Conservation (phyloP, 2,888 invertebrate genomes). For the Tiliacea aurago region DNA sequence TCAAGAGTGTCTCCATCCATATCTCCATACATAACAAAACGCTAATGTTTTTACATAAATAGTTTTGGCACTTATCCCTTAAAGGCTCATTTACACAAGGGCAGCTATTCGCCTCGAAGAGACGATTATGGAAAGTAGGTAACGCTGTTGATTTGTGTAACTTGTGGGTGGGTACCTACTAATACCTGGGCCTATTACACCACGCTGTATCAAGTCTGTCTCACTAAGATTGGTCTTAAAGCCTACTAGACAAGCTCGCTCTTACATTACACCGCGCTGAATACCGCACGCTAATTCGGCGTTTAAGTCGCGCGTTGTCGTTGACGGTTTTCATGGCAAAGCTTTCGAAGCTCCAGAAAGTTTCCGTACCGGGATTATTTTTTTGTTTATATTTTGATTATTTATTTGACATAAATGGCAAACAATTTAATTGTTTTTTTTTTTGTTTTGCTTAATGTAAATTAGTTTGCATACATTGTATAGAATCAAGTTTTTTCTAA, state of each 20-base stretch:
- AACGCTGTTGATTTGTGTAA: neutral
- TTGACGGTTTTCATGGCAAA: neutral
- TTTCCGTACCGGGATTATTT: neutral
- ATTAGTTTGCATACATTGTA: no score
- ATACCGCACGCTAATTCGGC: no score
- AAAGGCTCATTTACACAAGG: constrained; percentile 16
- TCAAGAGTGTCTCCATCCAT: constrained; percentile 15
- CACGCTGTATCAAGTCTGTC: no score
- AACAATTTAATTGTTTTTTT: no score
- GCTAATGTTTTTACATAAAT: constrained; percentile 66
- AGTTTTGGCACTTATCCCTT: constrained; percentile 69
- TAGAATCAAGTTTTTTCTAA: no score
- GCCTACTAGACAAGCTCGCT: no score
- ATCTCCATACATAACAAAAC: constrained; percentile 57
- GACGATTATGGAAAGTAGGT: neutral
- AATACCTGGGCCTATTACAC: no score
- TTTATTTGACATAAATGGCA: no score
- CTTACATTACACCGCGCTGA: no score
- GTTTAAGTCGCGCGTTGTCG: neutral
- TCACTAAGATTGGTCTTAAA: no score
- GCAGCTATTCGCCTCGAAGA: neutral
- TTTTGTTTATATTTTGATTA: no score
- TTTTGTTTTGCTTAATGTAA: no score
- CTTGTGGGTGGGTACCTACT: neutral
- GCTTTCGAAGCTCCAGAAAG: neutral